phyloP scores from a whole-genome alignment of 2,888 invertebrate species.

The Heliothis peltigera region DNA sequence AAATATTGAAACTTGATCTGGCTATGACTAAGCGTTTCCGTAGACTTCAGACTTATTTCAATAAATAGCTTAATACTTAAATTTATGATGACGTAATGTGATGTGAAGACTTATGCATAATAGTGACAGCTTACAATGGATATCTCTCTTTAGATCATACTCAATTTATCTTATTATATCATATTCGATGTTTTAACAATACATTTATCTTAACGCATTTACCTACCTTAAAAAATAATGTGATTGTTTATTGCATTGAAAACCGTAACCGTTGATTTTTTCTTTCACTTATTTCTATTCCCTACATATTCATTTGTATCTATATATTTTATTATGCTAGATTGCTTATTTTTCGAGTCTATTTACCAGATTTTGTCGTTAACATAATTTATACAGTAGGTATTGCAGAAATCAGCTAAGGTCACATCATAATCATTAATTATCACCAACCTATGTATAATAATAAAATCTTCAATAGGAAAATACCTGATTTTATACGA shows the following conservation, averaged over 20 bases:
- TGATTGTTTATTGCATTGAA: constrained; percentile 39
- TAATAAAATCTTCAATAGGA: constrained; percentile 35
- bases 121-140: constrained; percentile 18
- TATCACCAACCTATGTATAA: constrained; percentile 10
- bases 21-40: neutral
- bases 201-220: constrained; percentile 19
- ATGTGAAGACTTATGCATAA: too few relatives aligned
- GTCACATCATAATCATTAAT: neutral
- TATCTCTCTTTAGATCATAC: constrained; percentile 7
- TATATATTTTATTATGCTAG: neutral
- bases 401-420: constrained; percentile 5
- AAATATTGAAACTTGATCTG: neutral
- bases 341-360: neutral
- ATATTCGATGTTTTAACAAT: constrained; percentile 27
- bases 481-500: constrained; percentile 42
- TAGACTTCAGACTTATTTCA: constrained; percentile 5
- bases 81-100: neutral
- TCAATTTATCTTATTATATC: constrained; percentile 1
- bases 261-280: constrained; percentile 6
- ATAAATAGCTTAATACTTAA: neutral
- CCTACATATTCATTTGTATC: neutral
- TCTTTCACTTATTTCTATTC: neutral
- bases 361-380: constrained; percentile 13
- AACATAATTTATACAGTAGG: constrained; percentile 1
- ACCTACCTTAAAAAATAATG: constrained; percentile 23